These are phyloP conservation scores for Marcusenius ussheri DNA, from an alignment of 2,113 vertebrate genomes.

Conservation along the genomic window DNA sequence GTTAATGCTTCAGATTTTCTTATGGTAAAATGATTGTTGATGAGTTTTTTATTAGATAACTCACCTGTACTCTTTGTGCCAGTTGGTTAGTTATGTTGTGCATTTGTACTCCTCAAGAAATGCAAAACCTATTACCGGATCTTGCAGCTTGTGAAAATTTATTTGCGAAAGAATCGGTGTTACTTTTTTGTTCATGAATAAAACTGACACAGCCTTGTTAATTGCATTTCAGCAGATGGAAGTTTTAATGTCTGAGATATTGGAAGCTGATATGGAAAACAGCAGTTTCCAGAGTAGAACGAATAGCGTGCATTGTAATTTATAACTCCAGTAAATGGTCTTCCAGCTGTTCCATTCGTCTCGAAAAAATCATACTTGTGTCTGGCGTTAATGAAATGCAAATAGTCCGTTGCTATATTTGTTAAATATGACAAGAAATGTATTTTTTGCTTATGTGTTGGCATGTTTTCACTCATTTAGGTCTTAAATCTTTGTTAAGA, in stretches of 20 bases:
- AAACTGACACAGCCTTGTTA: conserved; percentile 5
- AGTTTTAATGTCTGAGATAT: conserved; percentile 5
- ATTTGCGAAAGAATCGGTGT: not conserved
- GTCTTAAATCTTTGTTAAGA: not conserved
- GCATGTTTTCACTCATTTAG: not conserved
- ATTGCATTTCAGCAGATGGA: conserved; percentile 16
- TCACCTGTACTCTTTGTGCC: not conserved
- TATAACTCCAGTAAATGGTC: conserved; percentile 34
- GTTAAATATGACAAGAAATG: not conserved
- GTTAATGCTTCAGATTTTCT: not conserved
- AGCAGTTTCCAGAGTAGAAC: not conserved
- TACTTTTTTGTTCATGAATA: not conserved
- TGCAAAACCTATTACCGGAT: not conserved
- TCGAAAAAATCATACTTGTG: conserved; percentile 23
- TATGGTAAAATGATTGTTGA: not conserved
- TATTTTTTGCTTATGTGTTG: not conserved
- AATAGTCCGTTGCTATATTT: conserved; percentile 46
- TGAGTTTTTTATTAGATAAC: not conserved
- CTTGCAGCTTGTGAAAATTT: not conserved
- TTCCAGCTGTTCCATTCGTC: conserved; percentile 45
- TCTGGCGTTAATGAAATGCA: conserved; percentile 54
- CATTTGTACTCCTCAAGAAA: not conserved
- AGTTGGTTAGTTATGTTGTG: not conserved
- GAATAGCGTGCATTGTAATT: not conserved
- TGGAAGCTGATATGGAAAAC: not conserved